These are phyloP conservation scores for Anagyrus pseudococci DNA, from an alignment of 2,888 invertebrate genomes.

Conservation along the genomic window DNA sequence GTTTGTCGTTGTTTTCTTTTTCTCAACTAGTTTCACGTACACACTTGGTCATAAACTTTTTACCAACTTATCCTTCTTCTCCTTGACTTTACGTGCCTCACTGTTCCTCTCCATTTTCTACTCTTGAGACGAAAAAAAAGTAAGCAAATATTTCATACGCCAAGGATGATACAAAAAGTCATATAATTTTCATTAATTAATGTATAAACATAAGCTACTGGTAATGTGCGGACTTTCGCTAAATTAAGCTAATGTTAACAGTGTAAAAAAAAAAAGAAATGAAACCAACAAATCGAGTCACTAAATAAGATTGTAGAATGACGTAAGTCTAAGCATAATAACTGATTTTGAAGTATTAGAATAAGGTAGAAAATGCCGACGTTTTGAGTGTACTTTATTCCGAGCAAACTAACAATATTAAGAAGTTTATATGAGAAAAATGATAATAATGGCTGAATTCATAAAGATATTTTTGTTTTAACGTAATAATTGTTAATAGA, in stretches of 20 bases:
- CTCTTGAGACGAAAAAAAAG: background rate
- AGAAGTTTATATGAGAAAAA: constrained; percentile 15
- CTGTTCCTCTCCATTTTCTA: constrained; percentile 17
- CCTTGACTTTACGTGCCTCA: background rate
- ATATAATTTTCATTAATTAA: constrained; percentile 7
- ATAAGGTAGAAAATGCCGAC: constrained; percentile 18
- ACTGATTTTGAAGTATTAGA: constrained; percentile 30
- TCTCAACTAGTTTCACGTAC: background rate
- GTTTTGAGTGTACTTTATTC: constrained; percentile 21
- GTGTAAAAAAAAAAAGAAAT: background rate
- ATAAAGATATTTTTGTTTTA: too few relatives aligned
- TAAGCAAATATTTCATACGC: background rate
- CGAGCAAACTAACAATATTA: constrained; percentile 16
- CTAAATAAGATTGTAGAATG: background rate
- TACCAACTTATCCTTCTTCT: background rate
- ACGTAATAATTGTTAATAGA: constrained; percentile 19
- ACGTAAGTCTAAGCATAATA: constrained; percentile 26
- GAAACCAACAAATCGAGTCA: too few relatives aligned
- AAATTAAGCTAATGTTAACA: constrained; percentile 15
- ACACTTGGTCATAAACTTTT: background rate
- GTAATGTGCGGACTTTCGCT: constrained; percentile 18
- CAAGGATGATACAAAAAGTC: background rate
- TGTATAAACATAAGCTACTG: constrained; percentile 16
- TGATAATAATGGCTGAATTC: constrained; percentile 12
- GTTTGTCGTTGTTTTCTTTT: constrained; percentile 11